Conservation (phyloP, 2,888 invertebrate genomes). For the Acanthococcus lagerstroemiae region DNA sequence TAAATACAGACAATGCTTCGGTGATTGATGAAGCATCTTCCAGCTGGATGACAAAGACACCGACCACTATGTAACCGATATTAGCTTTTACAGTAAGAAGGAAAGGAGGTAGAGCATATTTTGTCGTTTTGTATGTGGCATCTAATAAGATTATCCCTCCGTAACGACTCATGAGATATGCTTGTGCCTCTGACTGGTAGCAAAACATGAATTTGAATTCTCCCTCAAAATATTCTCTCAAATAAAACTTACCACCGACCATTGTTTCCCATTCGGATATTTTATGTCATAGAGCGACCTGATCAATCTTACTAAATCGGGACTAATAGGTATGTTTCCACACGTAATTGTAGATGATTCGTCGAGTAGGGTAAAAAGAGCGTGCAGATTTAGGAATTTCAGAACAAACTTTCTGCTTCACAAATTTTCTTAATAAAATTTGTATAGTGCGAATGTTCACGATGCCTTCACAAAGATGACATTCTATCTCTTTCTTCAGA, state of each 20-base stretch:
- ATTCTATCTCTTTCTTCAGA: neutral
- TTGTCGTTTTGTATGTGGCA: neutral
- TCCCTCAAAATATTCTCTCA: neutral
- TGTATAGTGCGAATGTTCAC: neutral
- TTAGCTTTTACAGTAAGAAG: neutral
- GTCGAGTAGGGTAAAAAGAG: neutral
- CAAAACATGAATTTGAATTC: neutral
- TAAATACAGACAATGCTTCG: neutral
- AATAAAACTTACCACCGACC: neutral
- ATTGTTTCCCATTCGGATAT: neutral
- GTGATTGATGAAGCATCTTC: neutral
- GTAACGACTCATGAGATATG: neutral
- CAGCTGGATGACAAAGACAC: neutral
- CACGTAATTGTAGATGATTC: neutral
- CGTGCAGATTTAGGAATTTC: neutral
- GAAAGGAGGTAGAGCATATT: neutral
- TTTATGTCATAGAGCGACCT: neutral
- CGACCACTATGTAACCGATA: neutral
- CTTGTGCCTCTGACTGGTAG: neutral
- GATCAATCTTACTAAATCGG: neutral
- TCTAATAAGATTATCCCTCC: neutral
- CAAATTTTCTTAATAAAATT: neutral
- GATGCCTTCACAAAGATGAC: neutral
- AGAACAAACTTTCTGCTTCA: neutral
- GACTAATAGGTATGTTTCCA: neutral